Percentiles rank a stretch among this genome's conserved stretches.
Conservation (phyloP, 2,797 vertebrate genomes). For the Hozukius guyotensis region DNA sequence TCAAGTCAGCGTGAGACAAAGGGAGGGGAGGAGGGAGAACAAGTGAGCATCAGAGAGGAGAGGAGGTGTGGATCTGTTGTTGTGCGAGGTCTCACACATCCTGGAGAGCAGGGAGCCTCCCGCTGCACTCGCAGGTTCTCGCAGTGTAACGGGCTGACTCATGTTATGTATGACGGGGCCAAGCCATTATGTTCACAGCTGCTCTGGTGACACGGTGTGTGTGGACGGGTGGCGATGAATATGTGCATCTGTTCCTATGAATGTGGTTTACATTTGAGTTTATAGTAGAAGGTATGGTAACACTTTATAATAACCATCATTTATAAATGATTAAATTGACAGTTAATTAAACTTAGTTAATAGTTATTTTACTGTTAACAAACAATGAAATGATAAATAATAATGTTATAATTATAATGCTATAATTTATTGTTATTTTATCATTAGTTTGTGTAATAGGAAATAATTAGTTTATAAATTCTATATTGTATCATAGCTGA, state of each 20-base stretch:
- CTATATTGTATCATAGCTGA: too few relatives aligned
- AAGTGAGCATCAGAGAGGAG: background rate
- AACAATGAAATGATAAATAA: too few relatives aligned
- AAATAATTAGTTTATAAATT: too few relatives aligned
- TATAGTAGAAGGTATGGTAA: background rate
- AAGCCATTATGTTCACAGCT: constrained; percentile 17
- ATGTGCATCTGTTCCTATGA: background rate
- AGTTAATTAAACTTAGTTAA: too few relatives aligned
- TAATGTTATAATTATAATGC: too few relatives aligned
- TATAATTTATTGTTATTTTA: too few relatives aligned
- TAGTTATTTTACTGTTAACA: too few relatives aligned
- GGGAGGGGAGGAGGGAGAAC: background rate
- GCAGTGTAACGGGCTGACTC: constrained; percentile 41
- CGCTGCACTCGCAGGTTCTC: constrained; percentile 3
- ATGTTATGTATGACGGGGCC: constrained; percentile 19
- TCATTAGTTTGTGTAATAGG: too few relatives aligned
- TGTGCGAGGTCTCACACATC: constrained; percentile 33
- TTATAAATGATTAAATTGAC: too few relatives aligned
- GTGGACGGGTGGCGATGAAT: background rate
- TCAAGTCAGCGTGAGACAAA: constrained; percentile 10
- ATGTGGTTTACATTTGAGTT: background rate
- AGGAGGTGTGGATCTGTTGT: constrained; percentile 22
- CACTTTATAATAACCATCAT: too few relatives aligned
- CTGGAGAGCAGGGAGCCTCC: constrained; percentile 14
- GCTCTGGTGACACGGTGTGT: background rate